Evolutionary conservation across 2,888 invertebrate species (phyloP).

Genomic region (Phalangium opilio): DNA sequence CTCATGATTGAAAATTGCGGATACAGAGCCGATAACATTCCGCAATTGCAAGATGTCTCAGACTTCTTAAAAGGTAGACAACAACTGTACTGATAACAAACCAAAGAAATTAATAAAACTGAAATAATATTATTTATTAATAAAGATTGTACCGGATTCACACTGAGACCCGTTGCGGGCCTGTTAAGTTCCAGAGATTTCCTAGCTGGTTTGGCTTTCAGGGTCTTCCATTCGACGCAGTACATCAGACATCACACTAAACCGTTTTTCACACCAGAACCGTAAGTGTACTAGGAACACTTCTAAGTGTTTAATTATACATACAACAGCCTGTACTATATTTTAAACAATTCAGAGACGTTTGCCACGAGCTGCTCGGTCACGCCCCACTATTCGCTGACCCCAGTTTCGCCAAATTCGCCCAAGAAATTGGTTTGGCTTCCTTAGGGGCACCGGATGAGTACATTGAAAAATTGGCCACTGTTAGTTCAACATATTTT

Average conservation of each 20-base stretch:
- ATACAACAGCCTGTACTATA: too few relatives aligned
- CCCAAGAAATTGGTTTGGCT: constrained; percentile 96
- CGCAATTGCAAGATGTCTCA: constrained; percentile 90
- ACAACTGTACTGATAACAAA: background rate
- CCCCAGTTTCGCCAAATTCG: constrained; percentile 94
- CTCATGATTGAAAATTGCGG: constrained; percentile 75
- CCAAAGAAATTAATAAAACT: background rate
- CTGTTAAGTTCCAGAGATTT: constrained; percentile 94
- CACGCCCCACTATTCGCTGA: constrained; percentile 97
- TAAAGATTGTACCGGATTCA: constrained; percentile 67
- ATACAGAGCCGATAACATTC: constrained; percentile 72
- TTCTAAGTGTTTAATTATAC: too few relatives aligned
- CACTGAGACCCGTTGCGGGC: constrained; percentile 91
- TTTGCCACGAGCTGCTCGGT: constrained; percentile 92
- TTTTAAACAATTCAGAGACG: constrained; percentile 56
- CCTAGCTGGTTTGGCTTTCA: constrained; percentile 91
- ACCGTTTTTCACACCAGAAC: constrained; percentile 98
- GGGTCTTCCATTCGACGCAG: constrained; percentile 99
- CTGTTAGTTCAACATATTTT: constrained; percentile 48
- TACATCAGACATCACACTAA: constrained; percentile 94
- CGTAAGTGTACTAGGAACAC: constrained; percentile 70
- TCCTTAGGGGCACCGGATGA: constrained; percentile 94
- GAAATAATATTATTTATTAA: constrained; percentile 2
- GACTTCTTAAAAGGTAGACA: constrained; percentile 60
- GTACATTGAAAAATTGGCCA: constrained; percentile 95